These are phyloP conservation scores for Spilogale gracilis DNA, from an alignment of 2,113 vertebrate genomes.

Conservation along the genomic window DNA sequence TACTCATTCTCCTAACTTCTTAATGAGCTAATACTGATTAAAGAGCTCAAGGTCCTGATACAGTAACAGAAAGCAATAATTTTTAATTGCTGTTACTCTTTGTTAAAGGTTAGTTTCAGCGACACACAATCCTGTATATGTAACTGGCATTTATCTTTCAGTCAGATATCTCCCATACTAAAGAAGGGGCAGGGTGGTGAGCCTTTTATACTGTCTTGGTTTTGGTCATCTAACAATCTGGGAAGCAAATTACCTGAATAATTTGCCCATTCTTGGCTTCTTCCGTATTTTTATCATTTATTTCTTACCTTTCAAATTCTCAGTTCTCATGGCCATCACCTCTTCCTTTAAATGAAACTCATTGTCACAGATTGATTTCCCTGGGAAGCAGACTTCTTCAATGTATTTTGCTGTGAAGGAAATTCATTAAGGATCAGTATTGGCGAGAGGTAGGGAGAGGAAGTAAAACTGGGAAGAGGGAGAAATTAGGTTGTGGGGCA, in stretches of 20 bases:
- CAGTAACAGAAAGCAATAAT: neutral
- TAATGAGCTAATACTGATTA: neutral
- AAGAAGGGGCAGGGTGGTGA: neutral
- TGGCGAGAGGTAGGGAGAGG: neutral
- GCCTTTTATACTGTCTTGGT: neutral
- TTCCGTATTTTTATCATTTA: neutral
- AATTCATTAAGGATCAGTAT: neutral
- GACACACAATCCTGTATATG: neutral
- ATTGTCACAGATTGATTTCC: neutral
- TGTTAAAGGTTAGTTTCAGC: neutral
- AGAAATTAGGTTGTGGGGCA: neutral
- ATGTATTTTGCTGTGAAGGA: neutral
- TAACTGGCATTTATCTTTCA: constrained; percentile 12
- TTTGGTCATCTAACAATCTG: neutral
- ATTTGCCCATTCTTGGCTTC: neutral
- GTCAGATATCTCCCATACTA: neutral
- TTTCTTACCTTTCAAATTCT: neutral
- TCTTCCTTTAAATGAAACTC: neutral
- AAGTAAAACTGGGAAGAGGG: neutral
- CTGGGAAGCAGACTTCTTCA: neutral
- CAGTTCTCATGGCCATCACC: neutral
- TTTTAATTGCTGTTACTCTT: neutral
- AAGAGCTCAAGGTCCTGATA: neutral
- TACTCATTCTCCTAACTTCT: neutral
- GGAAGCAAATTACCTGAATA: neutral